Evolutionary conservation across 2,113 vertebrate genomes (phyloP).

Genomic region (Toxotes jaculatrix): DNA sequence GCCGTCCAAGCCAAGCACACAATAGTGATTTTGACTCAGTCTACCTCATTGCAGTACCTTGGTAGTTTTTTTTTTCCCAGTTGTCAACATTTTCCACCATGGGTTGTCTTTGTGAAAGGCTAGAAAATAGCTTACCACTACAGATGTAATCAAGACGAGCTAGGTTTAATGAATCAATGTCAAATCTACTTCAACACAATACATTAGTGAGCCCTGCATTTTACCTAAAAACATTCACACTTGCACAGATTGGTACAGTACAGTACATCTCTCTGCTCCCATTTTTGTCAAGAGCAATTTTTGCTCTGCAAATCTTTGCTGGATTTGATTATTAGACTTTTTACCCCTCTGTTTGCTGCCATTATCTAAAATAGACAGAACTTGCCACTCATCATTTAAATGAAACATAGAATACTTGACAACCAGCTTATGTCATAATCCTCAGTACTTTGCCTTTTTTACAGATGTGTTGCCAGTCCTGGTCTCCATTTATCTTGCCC

Average conservation of each 20-base stretch:
- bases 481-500: conserved; percentile 31
- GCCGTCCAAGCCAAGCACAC: conserved; percentile 79
- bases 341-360: background rate
- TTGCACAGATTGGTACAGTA: conserved; percentile 44
- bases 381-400: conserved; percentile 25
- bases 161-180: conserved; percentile 82
- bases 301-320: conserved; percentile 15
- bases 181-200: conserved; percentile 70
- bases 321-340: conserved; percentile 39
- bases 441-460: conserved; percentile 6
- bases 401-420: conserved; percentile 22
- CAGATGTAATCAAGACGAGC: conserved; percentile 82
- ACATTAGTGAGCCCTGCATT: conserved; percentile 55
- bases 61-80: conserved; percentile 54
- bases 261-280: conserved; percentile 25
- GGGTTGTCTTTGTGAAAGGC: conserved; percentile 78
- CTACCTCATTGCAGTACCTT: conserved; percentile 78
- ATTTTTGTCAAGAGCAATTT: conserved; percentile 39
- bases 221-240: conserved; percentile 51
- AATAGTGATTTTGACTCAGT: conserved; percentile 80
- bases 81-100: conserved; percentile 80
- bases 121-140: conserved; percentile 80
- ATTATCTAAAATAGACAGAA: conserved; percentile 17
- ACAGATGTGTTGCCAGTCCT: conserved; percentile 19
- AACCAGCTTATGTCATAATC: conserved; percentile 18